Conservation (phyloP, 2,888 invertebrate species). For the Lepetodrilus schrolli region DNA sequence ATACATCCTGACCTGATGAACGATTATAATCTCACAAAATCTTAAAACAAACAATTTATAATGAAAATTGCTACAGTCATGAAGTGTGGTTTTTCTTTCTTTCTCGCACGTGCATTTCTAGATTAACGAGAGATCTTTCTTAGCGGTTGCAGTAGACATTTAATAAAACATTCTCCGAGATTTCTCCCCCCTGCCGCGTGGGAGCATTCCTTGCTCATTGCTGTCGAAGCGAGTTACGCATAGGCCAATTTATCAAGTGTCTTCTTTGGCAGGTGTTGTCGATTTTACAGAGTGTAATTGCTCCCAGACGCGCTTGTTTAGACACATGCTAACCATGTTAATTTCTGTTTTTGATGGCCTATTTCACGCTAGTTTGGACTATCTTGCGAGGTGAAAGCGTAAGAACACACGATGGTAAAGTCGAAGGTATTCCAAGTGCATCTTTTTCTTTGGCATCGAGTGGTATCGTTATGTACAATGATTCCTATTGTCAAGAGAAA, state of each 20-base stretch:
- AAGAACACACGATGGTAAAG: neutral
- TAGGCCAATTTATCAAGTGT: constrained; percentile 12
- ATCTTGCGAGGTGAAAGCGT: neutral
- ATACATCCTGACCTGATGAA: neutral
- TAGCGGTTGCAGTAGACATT: neutral
- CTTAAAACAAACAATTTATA: neutral
- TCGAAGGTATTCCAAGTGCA: no score
- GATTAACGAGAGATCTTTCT: constrained; percentile 3
- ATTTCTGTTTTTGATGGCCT: constrained; percentile 23
- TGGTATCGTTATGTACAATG: neutral
- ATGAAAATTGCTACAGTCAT: constrained; percentile 4
- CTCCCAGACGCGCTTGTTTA: neutral
- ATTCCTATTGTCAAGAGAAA: no score
- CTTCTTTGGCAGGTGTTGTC: constrained; percentile 12
- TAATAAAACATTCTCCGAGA: neutral
- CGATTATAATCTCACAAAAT: neutral
- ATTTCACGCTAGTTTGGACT: constrained; percentile 16
- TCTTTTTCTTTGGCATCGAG: no score
- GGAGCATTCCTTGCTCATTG: neutral
- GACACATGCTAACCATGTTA: constrained; percentile 20
- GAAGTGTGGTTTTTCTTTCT: no score
- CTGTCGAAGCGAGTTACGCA: neutral
- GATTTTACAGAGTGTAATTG: constrained; percentile 10
- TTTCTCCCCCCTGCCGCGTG: neutral
- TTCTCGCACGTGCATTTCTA: constrained; percentile 17